Base-by-base conservation (phyloP, 2,888 invertebrate species). In the Heliconius sara region DNA sequence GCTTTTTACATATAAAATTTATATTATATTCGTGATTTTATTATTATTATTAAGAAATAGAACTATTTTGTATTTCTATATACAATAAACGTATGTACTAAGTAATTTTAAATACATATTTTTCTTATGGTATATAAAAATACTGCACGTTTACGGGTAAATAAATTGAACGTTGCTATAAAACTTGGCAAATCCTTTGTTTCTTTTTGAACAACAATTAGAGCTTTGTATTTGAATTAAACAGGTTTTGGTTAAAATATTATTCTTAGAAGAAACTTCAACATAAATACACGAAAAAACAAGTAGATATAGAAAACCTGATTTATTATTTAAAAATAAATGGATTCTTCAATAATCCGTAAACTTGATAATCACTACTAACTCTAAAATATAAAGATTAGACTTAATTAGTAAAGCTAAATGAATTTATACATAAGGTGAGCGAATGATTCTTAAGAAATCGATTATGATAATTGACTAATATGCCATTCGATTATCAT, bases 341-440 rank as follows among this genome's bases (percentile, higher is more conserved):
- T 72, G 57, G 30, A 85, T 30, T n/a, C n/a, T 34, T 10, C n/a
- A 30, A 72, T n/a, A 34, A 57, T 57, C 68, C n/a, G 34, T 25
- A 13, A 34, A 67, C 66, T 66, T 30, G 10, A 67, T 22, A 68
- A 39, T 43, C n/a, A n/a, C 6, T 68, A 25, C 43, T 68, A 39
- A 67, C 13, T 68, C 66, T 67, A 43, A 12, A 68, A 68, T 68
- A 57, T 72, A 72, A 57, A 52, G 52, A 72, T 57, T 72, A 72
- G 34, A 57, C 71, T 78, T 79, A 79, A 78, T 78, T 78, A 78
- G 78, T 78, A 73, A 78, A 78, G 78, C 72, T 73, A 72, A 57
- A 57, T 34, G 57, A 72, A 57, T 72, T 72, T 72, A 72, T 52
- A 72, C 71, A 72, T 68, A 39, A 52, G 6, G 30, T 12, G 68